A percentile compares a stretch with the other conserved stretches of the same genome.
Conservation (phyloP, 92 coral and sea anemone genomes). For the Desmophyllum pertusum region DNA sequence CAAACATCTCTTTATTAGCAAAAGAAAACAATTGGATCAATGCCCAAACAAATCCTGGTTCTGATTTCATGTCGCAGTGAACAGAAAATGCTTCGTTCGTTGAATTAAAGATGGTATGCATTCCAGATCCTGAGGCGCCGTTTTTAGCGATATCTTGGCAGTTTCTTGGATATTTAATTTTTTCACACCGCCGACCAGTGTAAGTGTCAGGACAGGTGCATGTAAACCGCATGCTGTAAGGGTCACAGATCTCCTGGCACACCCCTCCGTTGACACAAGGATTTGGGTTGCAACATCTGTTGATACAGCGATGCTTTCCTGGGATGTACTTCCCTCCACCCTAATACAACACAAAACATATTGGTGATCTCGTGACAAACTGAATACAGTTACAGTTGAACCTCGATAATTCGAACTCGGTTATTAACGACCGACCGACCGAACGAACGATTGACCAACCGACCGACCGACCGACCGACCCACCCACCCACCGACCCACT, state of each 20-base stretch:
- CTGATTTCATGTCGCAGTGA: slow-evolving; percentile 40
- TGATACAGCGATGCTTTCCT: background rate
- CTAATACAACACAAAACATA: background rate
- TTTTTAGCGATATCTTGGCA: slow-evolving; percentile 29
- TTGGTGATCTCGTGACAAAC: no score
- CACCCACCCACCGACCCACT: no score
- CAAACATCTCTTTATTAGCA: background rate
- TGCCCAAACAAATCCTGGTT: slow-evolving; percentile 28
- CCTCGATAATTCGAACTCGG: no score
- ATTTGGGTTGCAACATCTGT: slow-evolving; percentile 20
- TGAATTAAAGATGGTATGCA: background rate
- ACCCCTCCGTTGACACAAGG: slow-evolving; percentile 59
- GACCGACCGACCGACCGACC: no score
- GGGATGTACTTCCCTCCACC: slow-evolving; percentile 1
- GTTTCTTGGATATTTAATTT: background rate
- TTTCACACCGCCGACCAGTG: slow-evolving; percentile 31
- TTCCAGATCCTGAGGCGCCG: slow-evolving; percentile 17
- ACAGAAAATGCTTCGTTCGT: slow-evolving; percentile 16
- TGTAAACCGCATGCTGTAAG: slow-evolving; percentile 20
- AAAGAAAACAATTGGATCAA: slow-evolving; percentile 40
- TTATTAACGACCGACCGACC: no score
- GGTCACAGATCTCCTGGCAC: slow-evolving; percentile 43
- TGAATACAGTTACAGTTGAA: no score
- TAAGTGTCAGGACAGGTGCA: slow-evolving; percentile 14
- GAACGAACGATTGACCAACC: no score